Evolutionary conservation across 1,140 invertebrate genomes (phyloP), one percentile per base, ranked within the genome.

Genomic region (Tyrophagus putrescentiae): DNA sequence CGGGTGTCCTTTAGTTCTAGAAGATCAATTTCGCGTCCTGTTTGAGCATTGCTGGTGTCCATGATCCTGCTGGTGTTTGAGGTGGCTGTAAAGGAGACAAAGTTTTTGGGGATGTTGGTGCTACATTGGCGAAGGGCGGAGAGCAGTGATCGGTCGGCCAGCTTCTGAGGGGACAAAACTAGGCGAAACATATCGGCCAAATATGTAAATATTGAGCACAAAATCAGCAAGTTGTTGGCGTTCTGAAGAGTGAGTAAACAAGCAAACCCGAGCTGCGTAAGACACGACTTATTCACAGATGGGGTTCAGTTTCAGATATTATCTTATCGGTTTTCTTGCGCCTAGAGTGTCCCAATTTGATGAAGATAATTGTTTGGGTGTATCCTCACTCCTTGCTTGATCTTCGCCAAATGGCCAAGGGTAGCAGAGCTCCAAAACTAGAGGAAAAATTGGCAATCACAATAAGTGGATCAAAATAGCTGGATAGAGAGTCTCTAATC

Each of bases 1-100:
- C 82, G 72, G 63, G 78, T 79, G 45, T 82, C 81, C 52, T 74
- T 71, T 0, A 78, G 76, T 31, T 77, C 77, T 27, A 84, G 66
- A 0, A 66, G 53, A 56, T 28, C 65, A 23, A 66, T 64, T 57
- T 66, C 65, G 45, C 60, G 58, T 42, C 63, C 64, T 7, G 25
- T 27, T 4, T n/a, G 3, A 54, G 32, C 39, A 33, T 50, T 50
- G 1, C 18, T 32, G 18, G n/a, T 32, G 27, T 54, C 52, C 52
- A 54, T 54, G 4, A 54, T 32, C 3, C 13, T 11, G 28, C 2
- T 52, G 27, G 48, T 3, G 27, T 11, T 27, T 54, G 52, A 31
- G n/a, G 13, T n/a, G 18, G 52, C 13, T 1, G 25, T 54, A 13
- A 54, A 54, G n/a, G 52, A 54, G 3, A 54, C 52, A 31, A 54